Percentiles rank a stretch among this genome's conserved stretches.
phyloP scores from a whole-genome alignment of 2,888 invertebrate genomes.

The Bombylius discolor region DNA sequence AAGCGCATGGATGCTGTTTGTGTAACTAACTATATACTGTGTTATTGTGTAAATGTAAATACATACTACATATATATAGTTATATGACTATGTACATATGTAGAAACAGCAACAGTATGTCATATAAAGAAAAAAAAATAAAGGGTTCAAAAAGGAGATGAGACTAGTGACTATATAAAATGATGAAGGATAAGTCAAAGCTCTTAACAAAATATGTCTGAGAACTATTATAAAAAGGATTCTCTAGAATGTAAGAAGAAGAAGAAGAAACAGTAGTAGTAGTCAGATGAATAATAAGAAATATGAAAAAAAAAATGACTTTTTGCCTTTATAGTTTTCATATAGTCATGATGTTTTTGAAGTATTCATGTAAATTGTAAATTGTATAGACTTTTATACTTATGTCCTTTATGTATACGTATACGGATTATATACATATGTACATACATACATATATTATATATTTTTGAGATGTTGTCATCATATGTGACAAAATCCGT shows the following conservation, averaged over 20 bases:
- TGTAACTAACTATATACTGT: too few species aligned
- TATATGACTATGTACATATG: too few species aligned
- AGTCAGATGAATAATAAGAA: background rate
- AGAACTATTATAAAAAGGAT: background rate
- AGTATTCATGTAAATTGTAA: too few species aligned
- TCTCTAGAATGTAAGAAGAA: too few species aligned
- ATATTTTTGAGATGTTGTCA: background rate
- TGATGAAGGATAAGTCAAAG: background rate
- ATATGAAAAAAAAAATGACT: background rate
- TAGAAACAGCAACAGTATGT: too few species aligned
- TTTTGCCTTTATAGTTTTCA: too few species aligned
- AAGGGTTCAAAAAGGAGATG: background rate
- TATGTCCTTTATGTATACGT: background rate
- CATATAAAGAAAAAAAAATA: background rate
- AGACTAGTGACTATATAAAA: background rate
- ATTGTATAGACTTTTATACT: too few species aligned
- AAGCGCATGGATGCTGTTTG: too few species aligned
- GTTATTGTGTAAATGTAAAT: too few species aligned
- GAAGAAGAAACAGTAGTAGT: too few species aligned
- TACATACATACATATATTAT: background rate
- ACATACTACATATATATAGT: too few species aligned
- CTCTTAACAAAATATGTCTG: background rate
- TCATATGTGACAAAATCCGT: slow-evolving; percentile 5
- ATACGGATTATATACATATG: background rate
- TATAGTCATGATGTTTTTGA: too few species aligned